These are phyloP conservation scores for Anguilla megastoma DNA, from an alignment of 2,797 vertebrate genomes.

Conservation along the genomic window DNA sequence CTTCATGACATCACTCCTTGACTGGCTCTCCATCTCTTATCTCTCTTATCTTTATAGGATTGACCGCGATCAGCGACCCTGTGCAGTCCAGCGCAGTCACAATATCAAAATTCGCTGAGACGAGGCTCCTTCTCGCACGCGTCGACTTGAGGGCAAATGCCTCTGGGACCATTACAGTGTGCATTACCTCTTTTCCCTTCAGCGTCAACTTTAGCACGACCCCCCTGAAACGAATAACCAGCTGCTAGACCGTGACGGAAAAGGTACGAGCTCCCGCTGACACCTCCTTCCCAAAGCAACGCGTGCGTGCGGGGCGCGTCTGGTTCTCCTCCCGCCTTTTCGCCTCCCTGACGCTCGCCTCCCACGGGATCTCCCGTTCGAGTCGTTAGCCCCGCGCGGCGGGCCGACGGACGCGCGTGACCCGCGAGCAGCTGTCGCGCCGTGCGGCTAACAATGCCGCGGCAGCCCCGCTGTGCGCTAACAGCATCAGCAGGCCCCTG, in stretches of 20 bases:
- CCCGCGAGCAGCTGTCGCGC: conserved; percentile 27
- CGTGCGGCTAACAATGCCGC: not conserved
- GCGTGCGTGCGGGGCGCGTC: not conserved
- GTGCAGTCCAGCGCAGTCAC: not conserved
- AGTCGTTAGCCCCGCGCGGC: conserved; percentile 27
- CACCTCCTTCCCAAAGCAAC: not conserved
- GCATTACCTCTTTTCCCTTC: not conserved
- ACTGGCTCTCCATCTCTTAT: too few relatives aligned
- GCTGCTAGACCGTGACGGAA: not conserved
- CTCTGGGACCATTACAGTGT: not conserved
- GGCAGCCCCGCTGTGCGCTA: not conserved
- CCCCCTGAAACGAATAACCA: conserved; percentile 4
- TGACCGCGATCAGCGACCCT: not conserved
- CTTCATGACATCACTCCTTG: not conserved
- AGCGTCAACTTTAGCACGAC: not conserved
- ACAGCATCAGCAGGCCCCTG: not conserved
- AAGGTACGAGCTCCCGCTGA: not conserved
- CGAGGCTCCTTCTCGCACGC: not conserved
- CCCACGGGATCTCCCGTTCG: not conserved
- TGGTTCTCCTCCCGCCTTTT: not conserved
- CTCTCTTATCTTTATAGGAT: not conserved
- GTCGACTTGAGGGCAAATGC: not conserved
- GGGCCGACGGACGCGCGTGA: conserved; percentile 24
- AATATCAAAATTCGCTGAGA: not conserved
- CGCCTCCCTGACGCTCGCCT: not conserved